Base-by-base conservation (phyloP, 2,113 vertebrate species). In the Neogobius melanostomus region DNA sequence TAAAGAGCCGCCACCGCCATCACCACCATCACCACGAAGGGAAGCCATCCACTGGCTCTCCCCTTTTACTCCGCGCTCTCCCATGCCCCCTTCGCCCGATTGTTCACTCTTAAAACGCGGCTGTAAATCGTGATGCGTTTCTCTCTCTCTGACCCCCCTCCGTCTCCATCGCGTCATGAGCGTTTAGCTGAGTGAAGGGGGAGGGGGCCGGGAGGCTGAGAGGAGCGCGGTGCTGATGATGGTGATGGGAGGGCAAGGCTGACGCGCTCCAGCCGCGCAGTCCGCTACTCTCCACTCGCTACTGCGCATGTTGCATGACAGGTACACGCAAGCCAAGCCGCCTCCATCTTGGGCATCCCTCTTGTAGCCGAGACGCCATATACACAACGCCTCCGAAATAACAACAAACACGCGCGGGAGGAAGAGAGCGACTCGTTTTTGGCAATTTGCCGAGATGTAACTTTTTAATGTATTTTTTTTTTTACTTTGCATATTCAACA, bases 221-320 rank as follows among this genome's bases (percentile, higher is more conserved):
- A 76, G 75, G 64, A 75, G 79, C 69, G 86, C 82, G 81, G 80
- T 76, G 84, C 75, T 87, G 85, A 85, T 86, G 86, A 82, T 77
- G 81, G 56, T 11, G 17, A 42, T 14, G 56, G 56, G 28, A 59
- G 60, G 72, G 76, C 67, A 36, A 3, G 73, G 77, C 59, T 67
- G 68, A 80, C 71, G 82, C 81, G 68, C 74, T 74, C 64, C 68
- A 59, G 84, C 73, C 69, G 80, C 66, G 79, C 82, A 78, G 74
- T 81, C 85, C 76, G 53, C 53, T 21, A 21, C 53, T 28, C 56
- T 7, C 17, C 8, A 21, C 9, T 12, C 89, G 17, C 89, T 88
- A 87, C 91, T 92, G 92, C 92, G 92, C 92, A 93, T 93, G 92
- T 91, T 92, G 84, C 85, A 91, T 91, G 91, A 89, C 92, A 92